Evolutionary conservation across 2,888 invertebrate genomes (phyloP).

Genomic region (Idaea aversata): DNA sequence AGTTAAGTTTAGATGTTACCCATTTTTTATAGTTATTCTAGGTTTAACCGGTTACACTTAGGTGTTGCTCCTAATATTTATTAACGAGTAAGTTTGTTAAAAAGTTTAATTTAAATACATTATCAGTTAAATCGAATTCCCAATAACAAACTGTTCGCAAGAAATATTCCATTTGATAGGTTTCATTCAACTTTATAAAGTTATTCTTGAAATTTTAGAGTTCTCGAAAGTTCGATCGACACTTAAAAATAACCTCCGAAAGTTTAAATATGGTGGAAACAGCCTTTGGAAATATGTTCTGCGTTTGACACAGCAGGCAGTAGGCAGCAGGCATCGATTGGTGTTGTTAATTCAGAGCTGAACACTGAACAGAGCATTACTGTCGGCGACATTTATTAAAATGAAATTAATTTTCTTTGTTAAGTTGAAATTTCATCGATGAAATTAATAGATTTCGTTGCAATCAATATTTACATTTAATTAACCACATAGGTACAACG

Average conservation of each 20-base stretch:
- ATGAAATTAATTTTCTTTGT: not conserved
- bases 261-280: not conserved
- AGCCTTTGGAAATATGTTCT: not conserved
- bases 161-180: no score
- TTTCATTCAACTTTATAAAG: not conserved
- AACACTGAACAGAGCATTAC: no score
- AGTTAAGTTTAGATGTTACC: no score
- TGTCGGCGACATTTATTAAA: not conserved
- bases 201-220: not conserved
- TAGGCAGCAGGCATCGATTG: not conserved
- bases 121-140: no score
- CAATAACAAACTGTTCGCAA: no score
- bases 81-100: no score
- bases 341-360: not conserved
- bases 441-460: not conserved
- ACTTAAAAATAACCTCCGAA: not conserved
- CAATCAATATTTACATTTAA: not conserved
- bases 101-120: no score
- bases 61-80: no score
- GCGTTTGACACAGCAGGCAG: not conserved
- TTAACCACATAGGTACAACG: not conserved
- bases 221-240: not conserved
- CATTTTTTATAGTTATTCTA: no score
- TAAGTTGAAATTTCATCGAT: not conserved
- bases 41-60: no score